phyloP scores from a whole-genome alignment of 2,888 invertebrate species.

The Bombylius major region DNA sequence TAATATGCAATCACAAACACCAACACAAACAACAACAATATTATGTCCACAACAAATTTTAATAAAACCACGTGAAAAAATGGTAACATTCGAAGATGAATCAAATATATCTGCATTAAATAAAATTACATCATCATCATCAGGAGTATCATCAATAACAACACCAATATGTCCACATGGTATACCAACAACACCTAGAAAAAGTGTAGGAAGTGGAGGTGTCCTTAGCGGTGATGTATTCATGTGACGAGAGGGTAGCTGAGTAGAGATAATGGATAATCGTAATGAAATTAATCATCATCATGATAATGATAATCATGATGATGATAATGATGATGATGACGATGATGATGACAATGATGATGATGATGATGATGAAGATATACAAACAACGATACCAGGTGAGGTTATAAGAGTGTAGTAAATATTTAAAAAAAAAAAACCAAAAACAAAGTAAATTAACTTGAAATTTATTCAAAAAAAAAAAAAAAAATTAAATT shows the following conservation, averaged over 20 bases:
- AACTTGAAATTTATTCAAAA: too few species aligned
- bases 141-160: constrained; percentile 12
- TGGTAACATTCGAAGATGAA: constrained; percentile 73
- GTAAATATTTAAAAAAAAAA: too few species aligned
- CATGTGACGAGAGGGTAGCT: constrained; percentile 53
- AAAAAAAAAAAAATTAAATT: too few species aligned
- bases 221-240: constrained; percentile 60
- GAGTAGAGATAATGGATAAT: constrained; percentile 17
- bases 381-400: too few species aligned
- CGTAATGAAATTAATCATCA: too few species aligned
- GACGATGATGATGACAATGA: too few species aligned
- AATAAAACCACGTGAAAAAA: constrained; percentile 52
- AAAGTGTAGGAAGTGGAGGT: constrained; percentile 15
- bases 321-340: too few species aligned
- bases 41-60: constrained; percentile 27
- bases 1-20: constrained; percentile 30
- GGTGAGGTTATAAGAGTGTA: too few species aligned
- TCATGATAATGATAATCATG: too few species aligned
- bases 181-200: constrained; percentile 35
- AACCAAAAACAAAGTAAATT: too few species aligned
- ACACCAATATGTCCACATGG: constrained; percentile 36
- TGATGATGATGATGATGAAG: too few species aligned
- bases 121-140: neutral
- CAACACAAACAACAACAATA: constrained; percentile 21
- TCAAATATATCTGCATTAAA: constrained; percentile 21